A percentile compares a stretch with the other conserved stretches of the same genome.
Conservation (phyloP, 2,888 invertebrate genomes). For the Hypselothyrea guttata region DNA sequence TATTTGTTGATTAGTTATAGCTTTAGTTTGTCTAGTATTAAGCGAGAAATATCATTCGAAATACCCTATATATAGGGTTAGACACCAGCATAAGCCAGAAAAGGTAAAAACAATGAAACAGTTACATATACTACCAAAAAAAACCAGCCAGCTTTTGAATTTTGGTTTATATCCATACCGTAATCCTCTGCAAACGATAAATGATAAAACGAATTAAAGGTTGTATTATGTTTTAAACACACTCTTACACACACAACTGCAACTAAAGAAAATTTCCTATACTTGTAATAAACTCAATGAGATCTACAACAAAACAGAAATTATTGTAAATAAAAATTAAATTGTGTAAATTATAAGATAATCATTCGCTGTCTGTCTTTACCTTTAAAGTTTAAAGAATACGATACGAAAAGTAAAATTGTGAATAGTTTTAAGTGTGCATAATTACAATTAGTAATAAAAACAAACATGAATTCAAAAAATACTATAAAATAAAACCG, state of each 20-base stretch:
- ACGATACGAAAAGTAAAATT: constrained; percentile 58
- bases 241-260: constrained; percentile 15
- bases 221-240: constrained; percentile 70
- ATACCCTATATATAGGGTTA: constrained; percentile 24
- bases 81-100: neutral
- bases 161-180: constrained; percentile 24
- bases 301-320: constrained; percentile 26
- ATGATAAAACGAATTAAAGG: constrained; percentile 55
- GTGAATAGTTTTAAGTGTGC: constrained; percentile 74
- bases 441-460: constrained; percentile 66
- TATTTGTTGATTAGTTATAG: constrained; percentile 81
- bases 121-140: neutral
- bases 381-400: constrained; percentile 36
- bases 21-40: constrained; percentile 69
- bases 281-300: constrained; percentile 49
- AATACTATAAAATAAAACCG: constrained; percentile 16
- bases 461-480: constrained; percentile 33
- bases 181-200: constrained; percentile 20
- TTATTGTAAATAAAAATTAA: constrained; percentile 45
- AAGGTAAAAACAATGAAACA: neutral
- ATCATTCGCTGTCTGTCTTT: constrained; percentile 55
- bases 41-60: constrained; percentile 48
- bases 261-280: constrained; percentile 54
- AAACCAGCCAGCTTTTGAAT: constrained; percentile 18
- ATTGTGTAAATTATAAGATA: constrained; percentile 57